Evolutionary conservation across 2,113 vertebrate species (phyloP), one percentile per base, ranked within the genome.

Genomic region (Pterocles orientalis): DNA sequence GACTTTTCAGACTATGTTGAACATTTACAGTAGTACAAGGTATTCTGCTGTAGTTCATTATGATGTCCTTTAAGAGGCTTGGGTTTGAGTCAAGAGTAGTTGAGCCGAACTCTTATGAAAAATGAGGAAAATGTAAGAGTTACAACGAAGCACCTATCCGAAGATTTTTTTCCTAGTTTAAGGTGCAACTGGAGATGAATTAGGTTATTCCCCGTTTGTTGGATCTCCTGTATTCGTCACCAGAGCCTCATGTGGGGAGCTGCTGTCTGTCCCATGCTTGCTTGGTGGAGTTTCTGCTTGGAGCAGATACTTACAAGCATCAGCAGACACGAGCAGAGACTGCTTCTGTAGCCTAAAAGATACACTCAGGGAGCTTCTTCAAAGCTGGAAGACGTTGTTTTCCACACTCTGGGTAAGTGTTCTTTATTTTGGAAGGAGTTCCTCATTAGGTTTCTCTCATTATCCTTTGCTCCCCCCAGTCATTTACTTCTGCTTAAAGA

Each of bases 101-200:
- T 65, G 54, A 88, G 45, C 80, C 68, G 29, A 33, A 26, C 54
- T 81, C 70, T 23, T 33, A 25, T 0, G 14, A 69, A 72, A 86
- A 83, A 28, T 0, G 1, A 64, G 43, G 34, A 28, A 39, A 76
- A 43, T 5, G 0, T 23, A 47, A n/a, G 34, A 75, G 41, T 33
- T 54, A 48, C 61, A 29, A 14, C 66, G 70, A 45, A 39, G 14
- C 58, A 20, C 26, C 64, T 65, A 9, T 36, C 33, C 18, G 61
- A 66, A 73, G 61, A 20, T 33, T 29, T 60, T 53, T 72, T 70
- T 53, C 11, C 3, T 34, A 39, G n/a, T 17, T 7, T 3, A 1
- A 58, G 13, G 15, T 33, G 54, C 25, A 82, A 69, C 26, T 88
- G 50, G 66, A 80, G 25, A 39, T 86, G 23, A 50, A 54, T 60